Evolutionary conservation across 2,888 invertebrate genomes (phyloP).

Genomic region (Andricus quercusramuli): DNA sequence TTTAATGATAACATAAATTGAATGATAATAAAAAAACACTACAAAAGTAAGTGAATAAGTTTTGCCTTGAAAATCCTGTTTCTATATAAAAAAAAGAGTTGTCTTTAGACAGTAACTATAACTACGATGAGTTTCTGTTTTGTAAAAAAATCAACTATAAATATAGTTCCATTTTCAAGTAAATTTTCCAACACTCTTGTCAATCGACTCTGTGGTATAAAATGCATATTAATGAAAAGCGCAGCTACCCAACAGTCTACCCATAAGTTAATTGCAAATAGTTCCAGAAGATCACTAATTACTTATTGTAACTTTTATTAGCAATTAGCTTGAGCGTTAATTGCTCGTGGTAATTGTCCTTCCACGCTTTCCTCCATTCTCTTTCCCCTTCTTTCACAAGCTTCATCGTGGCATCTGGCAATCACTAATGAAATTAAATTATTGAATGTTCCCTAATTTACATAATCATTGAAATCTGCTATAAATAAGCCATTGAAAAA

Average conservation of each 20-base stretch:
- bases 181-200: not conserved
- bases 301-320: constrained; percentile 73
- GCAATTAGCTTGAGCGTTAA: constrained; percentile 69
- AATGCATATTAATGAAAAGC: not conserved
- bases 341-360: constrained; percentile 70
- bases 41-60: too few relatives aligned
- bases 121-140: not conserved
- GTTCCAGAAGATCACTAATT: constrained; percentile 68
- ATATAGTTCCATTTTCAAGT: not conserved
- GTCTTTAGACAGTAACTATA: too few relatives aligned
- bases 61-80: too few relatives aligned
- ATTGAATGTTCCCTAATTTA: not conserved
- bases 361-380: constrained; percentile 54
- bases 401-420: not conserved
- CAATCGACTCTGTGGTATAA: not conserved
- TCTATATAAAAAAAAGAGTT: too few relatives aligned
- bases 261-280: constrained; percentile 69
- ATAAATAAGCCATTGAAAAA: not conserved
- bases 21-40: too few relatives aligned
- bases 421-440: not conserved
- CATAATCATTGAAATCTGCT: not conserved
- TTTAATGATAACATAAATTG: too few relatives aligned
- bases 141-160: not conserved
- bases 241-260: not conserved
- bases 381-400: constrained; percentile 44